Conservation (phyloP, 1,140 invertebrate genomes). For the Apis cerana region DNA sequence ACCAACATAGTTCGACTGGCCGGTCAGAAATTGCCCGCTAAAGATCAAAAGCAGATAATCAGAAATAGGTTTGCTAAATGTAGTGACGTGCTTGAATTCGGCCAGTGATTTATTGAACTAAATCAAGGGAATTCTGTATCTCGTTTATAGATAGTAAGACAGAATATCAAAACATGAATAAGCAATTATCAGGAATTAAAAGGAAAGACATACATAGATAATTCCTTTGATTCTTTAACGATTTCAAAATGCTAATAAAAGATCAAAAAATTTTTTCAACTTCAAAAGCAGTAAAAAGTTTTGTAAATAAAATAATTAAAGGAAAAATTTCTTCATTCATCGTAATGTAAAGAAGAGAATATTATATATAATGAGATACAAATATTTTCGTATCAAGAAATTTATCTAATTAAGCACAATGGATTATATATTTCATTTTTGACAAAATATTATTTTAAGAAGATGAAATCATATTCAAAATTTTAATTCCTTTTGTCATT, state of each 20-base stretch:
- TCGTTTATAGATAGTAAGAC: neutral
- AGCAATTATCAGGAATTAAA: neutral
- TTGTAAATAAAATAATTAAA: too few species aligned
- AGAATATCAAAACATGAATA: neutral
- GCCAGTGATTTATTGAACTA: neutral
- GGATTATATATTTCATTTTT: too few species aligned
- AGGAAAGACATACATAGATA: neutral
- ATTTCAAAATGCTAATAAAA: neutral
- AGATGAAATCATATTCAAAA: too few species aligned
- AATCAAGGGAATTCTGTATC: neutral
- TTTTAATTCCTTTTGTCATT: too few species aligned
- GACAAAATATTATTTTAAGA: too few species aligned
- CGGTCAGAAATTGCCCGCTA: neutral
- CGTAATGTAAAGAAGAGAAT: too few species aligned
- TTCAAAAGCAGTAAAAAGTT: too few species aligned
- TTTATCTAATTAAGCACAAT: too few species aligned
- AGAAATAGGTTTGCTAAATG: constrained; percentile 23
- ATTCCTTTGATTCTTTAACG: neutral
- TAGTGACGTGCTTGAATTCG: neutral
- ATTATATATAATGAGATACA: too few species aligned
- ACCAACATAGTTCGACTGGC: constrained; percentile 20
- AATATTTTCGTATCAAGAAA: too few species aligned
- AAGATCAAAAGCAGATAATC: constrained; percentile 29
- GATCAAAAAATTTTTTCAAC: neutral
- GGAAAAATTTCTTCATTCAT: too few species aligned